These are phyloP conservation scores for Eriosoma lanigerum DNA, from an alignment of 1,140 invertebrate species.

Conservation along the genomic window DNA sequence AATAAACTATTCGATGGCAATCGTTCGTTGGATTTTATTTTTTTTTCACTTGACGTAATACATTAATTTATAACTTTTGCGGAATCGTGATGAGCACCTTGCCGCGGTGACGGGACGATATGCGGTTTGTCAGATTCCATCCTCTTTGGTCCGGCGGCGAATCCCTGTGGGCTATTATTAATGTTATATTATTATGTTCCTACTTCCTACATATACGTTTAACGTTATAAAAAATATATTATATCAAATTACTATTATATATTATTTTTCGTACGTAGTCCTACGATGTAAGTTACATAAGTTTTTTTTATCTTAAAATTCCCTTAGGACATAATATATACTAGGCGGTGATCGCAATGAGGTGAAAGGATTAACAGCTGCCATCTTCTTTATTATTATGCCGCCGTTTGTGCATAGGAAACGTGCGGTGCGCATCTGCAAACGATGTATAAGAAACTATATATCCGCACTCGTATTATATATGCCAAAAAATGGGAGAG, in stretches of 20 bases:
- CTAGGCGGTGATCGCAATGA: neutral
- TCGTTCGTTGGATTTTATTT: no score
- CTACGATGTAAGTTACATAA: no score
- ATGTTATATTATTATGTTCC: no score
- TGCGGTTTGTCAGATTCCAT: neutral
- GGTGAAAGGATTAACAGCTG: slow-evolving; percentile 22
- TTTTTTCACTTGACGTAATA: neutral
- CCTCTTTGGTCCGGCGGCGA: neutral
- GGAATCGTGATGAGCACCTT: neutral
- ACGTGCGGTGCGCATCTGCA: no score
- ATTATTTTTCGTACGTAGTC: neutral
- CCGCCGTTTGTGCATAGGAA: neutral
- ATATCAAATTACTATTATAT: neutral
- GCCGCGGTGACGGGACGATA: neutral
- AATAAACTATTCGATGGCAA: neutral
- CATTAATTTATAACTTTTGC: neutral
- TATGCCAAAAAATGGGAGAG: no score
- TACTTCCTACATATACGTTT: neutral
- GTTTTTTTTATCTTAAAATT: neutral
- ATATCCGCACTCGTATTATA: no score
- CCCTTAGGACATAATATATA: neutral
- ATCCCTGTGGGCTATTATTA: neutral
- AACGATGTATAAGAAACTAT: no score
- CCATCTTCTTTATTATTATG: neutral
- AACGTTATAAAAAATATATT: neutral